Evolutionary conservation across 2,113 vertebrate species (phyloP).

Genomic region (Ciconia maguari): DNA sequence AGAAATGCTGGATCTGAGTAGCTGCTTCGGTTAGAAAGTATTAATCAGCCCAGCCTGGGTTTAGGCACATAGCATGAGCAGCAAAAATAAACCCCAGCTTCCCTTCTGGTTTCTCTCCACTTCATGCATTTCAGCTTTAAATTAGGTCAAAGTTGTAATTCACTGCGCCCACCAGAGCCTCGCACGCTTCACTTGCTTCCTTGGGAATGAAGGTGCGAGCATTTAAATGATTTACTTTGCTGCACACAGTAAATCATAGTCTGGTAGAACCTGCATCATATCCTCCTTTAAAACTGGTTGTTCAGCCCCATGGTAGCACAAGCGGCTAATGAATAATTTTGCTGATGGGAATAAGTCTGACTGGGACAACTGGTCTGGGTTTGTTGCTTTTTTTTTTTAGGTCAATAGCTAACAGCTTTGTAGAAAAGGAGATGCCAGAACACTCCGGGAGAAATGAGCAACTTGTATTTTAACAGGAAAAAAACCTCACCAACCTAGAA

Average conservation of each 20-base stretch:
- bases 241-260: slow-evolving; percentile 1
- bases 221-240: slow-evolving; percentile 22
- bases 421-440: neutral
- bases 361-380: neutral
- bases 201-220: slow-evolving; percentile 56
- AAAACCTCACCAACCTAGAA: neutral
- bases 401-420: slow-evolving; percentile 14
- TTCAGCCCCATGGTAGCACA: neutral
- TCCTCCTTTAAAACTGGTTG: neutral
- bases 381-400: neutral
- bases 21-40: neutral
- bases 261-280: neutral
- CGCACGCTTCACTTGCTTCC: slow-evolving; percentile 79
- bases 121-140: slow-evolving; percentile 74
- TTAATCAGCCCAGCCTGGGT: neutral
- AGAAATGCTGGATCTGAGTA: neutral
- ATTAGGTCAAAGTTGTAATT: slow-evolving; percentile 79
- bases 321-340: slow-evolving; percentile 16
- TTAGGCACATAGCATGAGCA: neutral
- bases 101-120: slow-evolving; percentile 57
- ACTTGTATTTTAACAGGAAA: neutral
- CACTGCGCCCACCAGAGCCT: slow-evolving; percentile 56
- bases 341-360: neutral
- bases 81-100: slow-evolving; percentile 14
- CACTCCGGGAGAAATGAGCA: neutral